Conservation (phyloP, 2,888 invertebrate species). For the Xiphydria camelus region DNA sequence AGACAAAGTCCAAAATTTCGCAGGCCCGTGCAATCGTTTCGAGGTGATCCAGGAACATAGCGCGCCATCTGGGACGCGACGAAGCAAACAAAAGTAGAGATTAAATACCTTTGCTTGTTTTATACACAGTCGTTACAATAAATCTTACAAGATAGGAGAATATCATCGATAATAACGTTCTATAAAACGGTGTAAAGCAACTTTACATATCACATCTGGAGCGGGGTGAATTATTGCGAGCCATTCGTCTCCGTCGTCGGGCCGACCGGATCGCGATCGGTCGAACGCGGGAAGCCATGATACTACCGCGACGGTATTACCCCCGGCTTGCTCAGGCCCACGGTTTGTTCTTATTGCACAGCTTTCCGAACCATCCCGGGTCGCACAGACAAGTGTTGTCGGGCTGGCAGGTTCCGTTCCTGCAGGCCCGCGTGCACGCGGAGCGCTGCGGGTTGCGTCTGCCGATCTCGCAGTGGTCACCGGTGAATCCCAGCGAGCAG, state of each 20-base stretch:
- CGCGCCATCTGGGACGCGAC: too few species aligned
- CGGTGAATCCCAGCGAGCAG: conserved; percentile 81
- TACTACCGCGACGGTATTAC: conserved; percentile 12
- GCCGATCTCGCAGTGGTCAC: conserved; percentile 91
- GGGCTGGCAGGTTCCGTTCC: conserved; percentile 75
- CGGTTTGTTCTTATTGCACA: conserved; percentile 75
- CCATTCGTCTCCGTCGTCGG: conserved; percentile 13
- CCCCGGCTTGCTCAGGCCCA: conserved; percentile 46
- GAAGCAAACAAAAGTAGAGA: conserved; percentile 8
- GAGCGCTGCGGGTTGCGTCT: conserved; percentile 69
- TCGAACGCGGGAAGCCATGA: too few species aligned
- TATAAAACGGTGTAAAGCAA: conserved; percentile 53
- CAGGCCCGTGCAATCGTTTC: too few species aligned
- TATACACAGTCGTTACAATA: conserved; percentile 46
- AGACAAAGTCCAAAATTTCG: too few species aligned
- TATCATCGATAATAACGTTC: conserved; percentile 46
- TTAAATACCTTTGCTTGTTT: conserved; percentile 31
- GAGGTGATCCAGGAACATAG: too few species aligned
- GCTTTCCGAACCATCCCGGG: conserved; percentile 80
- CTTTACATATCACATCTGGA: conserved; percentile 58
- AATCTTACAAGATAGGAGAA: conserved; percentile 45
- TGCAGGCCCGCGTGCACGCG: conserved; percentile 74
- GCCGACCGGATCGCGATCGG: conserved; percentile 23
- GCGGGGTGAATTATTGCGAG: conserved; percentile 37
- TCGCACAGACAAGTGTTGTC: conserved; percentile 77